Evolutionary conservation across 2,797 vertebrate genomes (phyloP).

Genomic region (Hapalemur alaotrensis): DNA sequence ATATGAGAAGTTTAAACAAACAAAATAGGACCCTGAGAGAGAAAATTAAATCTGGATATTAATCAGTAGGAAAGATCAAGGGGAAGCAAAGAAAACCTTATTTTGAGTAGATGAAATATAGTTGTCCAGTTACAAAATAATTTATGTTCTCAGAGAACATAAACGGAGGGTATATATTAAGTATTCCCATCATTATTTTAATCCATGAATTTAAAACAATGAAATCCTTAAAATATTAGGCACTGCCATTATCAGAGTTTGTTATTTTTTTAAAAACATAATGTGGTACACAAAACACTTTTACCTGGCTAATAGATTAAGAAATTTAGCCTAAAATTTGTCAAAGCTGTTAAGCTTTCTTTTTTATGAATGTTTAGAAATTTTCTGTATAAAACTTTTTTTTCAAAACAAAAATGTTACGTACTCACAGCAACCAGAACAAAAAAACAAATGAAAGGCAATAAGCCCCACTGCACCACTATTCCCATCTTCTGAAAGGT

Average conservation of each 20-base stretch:
- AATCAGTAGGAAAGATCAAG: slow-evolving; percentile 22
- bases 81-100: not conserved
- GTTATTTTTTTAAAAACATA: not conserved
- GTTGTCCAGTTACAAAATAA: not conserved
- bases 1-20: not conserved
- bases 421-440: not conserved
- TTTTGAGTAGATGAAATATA: not conserved
- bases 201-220: not conserved
- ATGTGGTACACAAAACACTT: not conserved
- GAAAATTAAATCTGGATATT: slow-evolving; percentile 22
- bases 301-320: not conserved
- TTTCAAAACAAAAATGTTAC: not conserved
- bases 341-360: not conserved
- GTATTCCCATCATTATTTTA: not conserved
- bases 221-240: not conserved
- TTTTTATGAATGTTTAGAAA: not conserved
- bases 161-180: not conserved
- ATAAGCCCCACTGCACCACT: accelerated
- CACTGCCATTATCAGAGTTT: not conserved
- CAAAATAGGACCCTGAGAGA: slow-evolving; percentile 30
- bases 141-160: not conserved
- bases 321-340: not conserved
- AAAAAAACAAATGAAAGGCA: not conserved
- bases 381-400: not conserved
- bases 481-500: not conserved